phyloP scores from a whole-genome alignment of 92 coral and sea anemone genomes.

The Parazoanthus atlanticus region DNA sequence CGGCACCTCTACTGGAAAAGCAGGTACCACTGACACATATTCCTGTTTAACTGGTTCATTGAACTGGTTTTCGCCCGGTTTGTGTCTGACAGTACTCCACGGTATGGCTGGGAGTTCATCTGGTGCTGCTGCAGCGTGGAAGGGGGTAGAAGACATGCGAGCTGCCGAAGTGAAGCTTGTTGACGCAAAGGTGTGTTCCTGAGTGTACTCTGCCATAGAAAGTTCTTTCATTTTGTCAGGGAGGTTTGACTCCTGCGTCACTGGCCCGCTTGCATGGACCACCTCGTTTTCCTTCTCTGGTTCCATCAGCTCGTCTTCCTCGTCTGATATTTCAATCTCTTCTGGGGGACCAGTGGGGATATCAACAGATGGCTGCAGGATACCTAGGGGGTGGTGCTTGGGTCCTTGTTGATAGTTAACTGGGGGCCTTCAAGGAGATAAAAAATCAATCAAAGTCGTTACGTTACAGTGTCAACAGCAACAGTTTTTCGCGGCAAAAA shows the following conservation, averaged over 20 bases:
- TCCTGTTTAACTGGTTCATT: constrained; percentile 29
- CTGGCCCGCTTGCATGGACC: not conserved
- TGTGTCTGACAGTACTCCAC: constrained; percentile 76
- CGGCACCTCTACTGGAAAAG: constrained; percentile 11
- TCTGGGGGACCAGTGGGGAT: constrained; percentile 81
- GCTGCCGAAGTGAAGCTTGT: constrained; percentile 75
- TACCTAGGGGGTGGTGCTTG: constrained; percentile 65
- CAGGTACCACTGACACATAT: constrained; percentile 7
- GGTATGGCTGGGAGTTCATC: constrained; percentile 67
- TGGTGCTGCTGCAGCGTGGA: constrained; percentile 60
- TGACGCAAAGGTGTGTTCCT: constrained; percentile 61
- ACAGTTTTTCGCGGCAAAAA: too few relatives aligned
- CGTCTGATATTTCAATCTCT: constrained; percentile 44
- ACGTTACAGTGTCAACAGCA: too few relatives aligned
- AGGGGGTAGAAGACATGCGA: constrained; percentile 88
- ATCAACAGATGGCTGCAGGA: constrained; percentile 87
- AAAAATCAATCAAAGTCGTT: not conserved
- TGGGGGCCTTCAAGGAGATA: constrained; percentile 70
- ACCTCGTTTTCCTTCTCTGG: constrained; percentile 22
- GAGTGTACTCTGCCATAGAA: constrained; percentile 59
- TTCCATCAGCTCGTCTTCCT: constrained; percentile 42
- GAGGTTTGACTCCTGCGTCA: constrained; percentile 7
- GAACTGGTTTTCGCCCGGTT: constrained; percentile 44
- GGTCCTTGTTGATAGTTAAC: constrained; percentile 63
- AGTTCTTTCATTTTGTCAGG: constrained; percentile 56